Percentiles rank a stretch among this genome's conserved stretches.
phyloP scores from a whole-genome alignment of 37 sponge, comb jelly and placozoan species.

The Dysidea cf. avara region DNA sequence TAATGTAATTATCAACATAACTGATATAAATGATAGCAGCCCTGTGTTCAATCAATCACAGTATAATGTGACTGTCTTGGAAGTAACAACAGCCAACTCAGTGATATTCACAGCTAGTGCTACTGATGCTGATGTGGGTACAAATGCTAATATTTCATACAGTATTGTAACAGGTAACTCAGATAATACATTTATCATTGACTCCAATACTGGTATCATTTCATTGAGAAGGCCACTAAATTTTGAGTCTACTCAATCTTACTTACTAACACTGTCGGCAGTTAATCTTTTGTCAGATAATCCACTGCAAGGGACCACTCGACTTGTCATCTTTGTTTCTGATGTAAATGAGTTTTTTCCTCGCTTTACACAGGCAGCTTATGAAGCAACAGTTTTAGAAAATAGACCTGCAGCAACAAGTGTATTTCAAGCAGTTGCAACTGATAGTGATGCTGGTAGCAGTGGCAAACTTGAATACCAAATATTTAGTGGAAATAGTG shows the following conservation, averaged over 20 bases:
- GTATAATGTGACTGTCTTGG: conserved; percentile 36
- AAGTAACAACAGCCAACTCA: conserved; percentile 36
- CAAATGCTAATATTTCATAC: conserved; percentile 59
- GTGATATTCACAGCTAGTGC: conserved; percentile 36
- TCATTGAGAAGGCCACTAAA: conserved; percentile 12
- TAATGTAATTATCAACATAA: conserved; percentile 1
- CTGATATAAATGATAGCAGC: conserved; percentile 77
- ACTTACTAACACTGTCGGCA: too few species aligned
- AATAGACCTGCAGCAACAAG: conserved; percentile 10
- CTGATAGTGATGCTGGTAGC: conserved; percentile 50
- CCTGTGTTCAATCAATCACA: conserved; percentile 60
- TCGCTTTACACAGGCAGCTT: conserved; percentile 27
- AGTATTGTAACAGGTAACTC: conserved; percentile 9
- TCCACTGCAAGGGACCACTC: too few species aligned
- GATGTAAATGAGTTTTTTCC: conserved; percentile 64
- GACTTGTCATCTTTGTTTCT: conserved; percentile 20
- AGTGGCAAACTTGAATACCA: conserved; percentile 35
- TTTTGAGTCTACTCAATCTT: conserved; percentile 6
- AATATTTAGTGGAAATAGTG: conserved; percentile 1
- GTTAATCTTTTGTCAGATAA: conserved; percentile 5
- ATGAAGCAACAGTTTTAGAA: conserved; percentile 31
- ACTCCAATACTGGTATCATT: conserved; percentile 18
- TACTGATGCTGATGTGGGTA: conserved; percentile 57
- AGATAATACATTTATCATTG: conserved; percentile 17
- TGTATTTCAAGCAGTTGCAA: conserved; percentile 29